These are phyloP conservation scores for Nemopilema nomurai DNA, from an alignment of 30 jellyfish, hydroid and myxozoan species.

Conservation along the genomic window DNA sequence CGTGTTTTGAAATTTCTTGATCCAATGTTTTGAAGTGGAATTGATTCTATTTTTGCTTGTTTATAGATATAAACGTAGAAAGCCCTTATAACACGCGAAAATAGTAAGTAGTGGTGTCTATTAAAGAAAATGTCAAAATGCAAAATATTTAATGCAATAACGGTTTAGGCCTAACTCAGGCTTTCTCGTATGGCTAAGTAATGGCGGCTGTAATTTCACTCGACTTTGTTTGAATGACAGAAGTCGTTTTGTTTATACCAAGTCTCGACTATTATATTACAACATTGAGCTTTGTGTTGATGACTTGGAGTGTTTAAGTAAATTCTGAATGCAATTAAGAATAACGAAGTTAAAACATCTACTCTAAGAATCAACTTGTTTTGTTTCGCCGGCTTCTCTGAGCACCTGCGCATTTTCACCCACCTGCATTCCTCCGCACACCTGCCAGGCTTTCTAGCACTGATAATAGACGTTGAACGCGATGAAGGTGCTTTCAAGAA, in stretches of 20 bases:
- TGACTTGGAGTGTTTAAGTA: background rate
- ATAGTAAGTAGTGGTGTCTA: too few relatives aligned
- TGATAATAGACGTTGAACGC: background rate
- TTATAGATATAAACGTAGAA: too few relatives aligned
- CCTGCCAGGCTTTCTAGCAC: background rate
- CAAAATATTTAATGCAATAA: too few relatives aligned
- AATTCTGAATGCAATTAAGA: background rate
- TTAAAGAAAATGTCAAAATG: too few relatives aligned
- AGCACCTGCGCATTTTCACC: background rate
- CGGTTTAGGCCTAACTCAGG: too few relatives aligned
- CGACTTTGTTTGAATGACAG: background rate
- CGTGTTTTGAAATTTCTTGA: too few relatives aligned
- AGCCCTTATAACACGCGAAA: too few relatives aligned
- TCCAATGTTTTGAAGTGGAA: too few relatives aligned
- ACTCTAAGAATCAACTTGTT: background rate
- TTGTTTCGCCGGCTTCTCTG: background rate
- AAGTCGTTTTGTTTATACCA: background rate
- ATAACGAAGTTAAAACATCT: background rate
- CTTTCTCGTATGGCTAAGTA: too few relatives aligned
- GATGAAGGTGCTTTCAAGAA: background rate
- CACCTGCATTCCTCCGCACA: background rate
- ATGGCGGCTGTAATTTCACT: too few relatives aligned
- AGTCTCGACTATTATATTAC: background rate
- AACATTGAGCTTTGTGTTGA: background rate
- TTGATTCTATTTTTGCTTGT: too few relatives aligned